A percentile compares a stretch with the other conserved stretches of the same genome.
Conservation (phyloP, 2,888 invertebrate species). For the Eupeodes luniger region DNA sequence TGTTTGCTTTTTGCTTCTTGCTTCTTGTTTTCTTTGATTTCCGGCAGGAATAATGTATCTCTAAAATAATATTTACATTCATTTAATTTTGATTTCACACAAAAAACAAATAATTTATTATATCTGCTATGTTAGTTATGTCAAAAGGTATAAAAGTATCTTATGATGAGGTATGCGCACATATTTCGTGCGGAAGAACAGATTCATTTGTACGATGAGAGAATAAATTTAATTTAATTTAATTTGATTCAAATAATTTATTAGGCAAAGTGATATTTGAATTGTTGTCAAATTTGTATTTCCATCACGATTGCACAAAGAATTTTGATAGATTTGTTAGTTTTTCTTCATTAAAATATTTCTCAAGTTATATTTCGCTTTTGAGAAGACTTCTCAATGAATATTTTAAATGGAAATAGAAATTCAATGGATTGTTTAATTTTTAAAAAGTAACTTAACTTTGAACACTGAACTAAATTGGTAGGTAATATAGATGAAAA, state of each 20-base stretch:
- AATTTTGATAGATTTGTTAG: no score
- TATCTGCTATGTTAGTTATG: background rate
- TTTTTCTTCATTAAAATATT: no score
- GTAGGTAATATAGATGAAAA: no score
- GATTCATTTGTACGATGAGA: background rate
- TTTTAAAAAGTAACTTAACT: no score
- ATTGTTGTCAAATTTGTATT: background rate
- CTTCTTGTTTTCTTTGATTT: background rate
- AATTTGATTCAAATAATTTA: background rate
- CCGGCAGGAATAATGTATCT: slow-evolving; percentile 12
- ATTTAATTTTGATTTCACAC: background rate
- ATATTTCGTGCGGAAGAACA: background rate
- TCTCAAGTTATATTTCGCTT: no score
- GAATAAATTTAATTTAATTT: background rate
- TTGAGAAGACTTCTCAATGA: no score
- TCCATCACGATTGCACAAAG: background rate
- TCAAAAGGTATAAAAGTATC: background rate
- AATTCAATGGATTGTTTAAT: no score
- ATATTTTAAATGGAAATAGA: no score
- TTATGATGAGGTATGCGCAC: no score
- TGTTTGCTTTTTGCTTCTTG: background rate
- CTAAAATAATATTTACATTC: slow-evolving; percentile 15
- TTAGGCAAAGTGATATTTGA: no score
- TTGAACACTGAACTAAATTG: no score
- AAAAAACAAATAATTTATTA: background rate